phyloP scores from a whole-genome alignment of 2,888 invertebrate genomes.

The Chymomyza procnemis region DNA sequence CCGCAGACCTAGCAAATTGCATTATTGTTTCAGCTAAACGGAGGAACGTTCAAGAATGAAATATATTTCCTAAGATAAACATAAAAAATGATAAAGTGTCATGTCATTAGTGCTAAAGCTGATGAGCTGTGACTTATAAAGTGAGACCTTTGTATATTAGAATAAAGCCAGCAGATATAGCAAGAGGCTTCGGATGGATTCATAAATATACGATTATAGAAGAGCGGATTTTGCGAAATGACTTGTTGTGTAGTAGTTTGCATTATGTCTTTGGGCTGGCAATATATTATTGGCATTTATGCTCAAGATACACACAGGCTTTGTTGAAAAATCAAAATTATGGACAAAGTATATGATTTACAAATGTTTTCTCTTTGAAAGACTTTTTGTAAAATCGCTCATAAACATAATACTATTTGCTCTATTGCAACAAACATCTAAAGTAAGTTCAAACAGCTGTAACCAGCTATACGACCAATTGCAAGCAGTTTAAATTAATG shows the following conservation, averaged over 20 bases:
- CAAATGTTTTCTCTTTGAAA: too few relatives aligned
- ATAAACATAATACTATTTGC: too few relatives aligned
- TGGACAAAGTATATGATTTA: too few relatives aligned
- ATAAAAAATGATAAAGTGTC: neutral
- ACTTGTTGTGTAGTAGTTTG: neutral
- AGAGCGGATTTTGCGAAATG: neutral
- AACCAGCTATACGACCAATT: too few relatives aligned
- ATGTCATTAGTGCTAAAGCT: neutral
- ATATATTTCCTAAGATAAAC: neutral
- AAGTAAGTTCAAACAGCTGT: too few relatives aligned
- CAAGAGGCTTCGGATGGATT: neutral
- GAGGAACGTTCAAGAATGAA: neutral
- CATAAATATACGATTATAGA: neutral
- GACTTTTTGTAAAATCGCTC: too few relatives aligned
- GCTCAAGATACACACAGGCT: too few relatives aligned
- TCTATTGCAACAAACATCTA: too few relatives aligned
- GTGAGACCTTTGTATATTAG: neutral
- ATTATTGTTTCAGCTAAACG: neutral
- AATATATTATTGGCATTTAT: too few relatives aligned
- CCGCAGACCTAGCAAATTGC: neutral
- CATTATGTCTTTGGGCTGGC: too few relatives aligned
- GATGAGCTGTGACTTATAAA: neutral
- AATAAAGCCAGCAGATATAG: neutral
- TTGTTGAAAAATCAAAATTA: too few relatives aligned
- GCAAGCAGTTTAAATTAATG: too few relatives aligned